These are phyloP conservation scores for Trididemnum clinides DNA, from an alignment of 23 tunicate genomes.

Conservation along the genomic window DNA sequence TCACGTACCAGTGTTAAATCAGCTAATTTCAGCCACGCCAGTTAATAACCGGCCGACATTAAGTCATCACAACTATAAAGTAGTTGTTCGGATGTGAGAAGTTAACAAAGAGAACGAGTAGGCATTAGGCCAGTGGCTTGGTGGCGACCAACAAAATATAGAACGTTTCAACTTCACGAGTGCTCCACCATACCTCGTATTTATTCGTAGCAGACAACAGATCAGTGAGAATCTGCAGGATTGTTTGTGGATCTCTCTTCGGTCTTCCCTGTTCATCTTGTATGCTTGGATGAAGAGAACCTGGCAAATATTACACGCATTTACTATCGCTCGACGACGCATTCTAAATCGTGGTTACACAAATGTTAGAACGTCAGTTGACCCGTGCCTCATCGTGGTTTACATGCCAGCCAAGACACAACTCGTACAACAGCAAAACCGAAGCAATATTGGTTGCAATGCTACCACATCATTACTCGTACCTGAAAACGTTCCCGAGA, in stretches of 20 bases:
- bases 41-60: too few species aligned
- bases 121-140: too few species aligned
- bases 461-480: too few species aligned
- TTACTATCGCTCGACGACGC: background rate
- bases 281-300: constrained; percentile 96
- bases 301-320: constrained; percentile 21
- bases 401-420: background rate
- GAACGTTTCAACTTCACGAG: too few species aligned
- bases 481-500: constrained; percentile 99
- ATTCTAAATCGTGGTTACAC: too few species aligned
- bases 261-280: constrained; percentile 95
- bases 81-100: too few species aligned
- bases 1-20: too few species aligned
- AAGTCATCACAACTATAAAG: too few species aligned
- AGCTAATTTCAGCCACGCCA: too few species aligned
- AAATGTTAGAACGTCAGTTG: background rate
- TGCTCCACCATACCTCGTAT: constrained; percentile 93
- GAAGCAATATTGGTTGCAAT: background rate
- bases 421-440: background rate
- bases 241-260: constrained; percentile 95
- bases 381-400: too few species aligned
- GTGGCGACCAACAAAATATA: too few species aligned
- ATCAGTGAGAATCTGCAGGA: constrained; percentile 95
- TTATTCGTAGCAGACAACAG: constrained; percentile 88
- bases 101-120: too few species aligned